Evolutionary conservation across 2,888 invertebrate genomes (phyloP).

Genomic region (Kuschelorhynchus macadamiae): DNA sequence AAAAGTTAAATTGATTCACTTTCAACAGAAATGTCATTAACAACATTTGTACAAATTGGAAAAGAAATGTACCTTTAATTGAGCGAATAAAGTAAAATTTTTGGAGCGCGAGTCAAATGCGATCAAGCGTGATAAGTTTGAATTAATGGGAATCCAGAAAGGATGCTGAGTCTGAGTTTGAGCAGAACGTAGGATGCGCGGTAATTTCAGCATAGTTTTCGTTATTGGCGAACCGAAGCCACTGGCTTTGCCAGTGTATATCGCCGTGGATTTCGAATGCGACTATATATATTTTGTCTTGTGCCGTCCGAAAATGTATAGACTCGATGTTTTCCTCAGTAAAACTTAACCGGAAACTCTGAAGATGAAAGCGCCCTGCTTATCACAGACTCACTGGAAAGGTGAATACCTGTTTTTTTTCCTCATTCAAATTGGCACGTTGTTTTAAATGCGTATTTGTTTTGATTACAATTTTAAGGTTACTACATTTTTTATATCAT

Average conservation of each 20-base stretch:
- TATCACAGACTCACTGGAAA: slow-evolving; percentile 14
- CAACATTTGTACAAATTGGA: too few species aligned
- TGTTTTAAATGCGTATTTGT: too few species aligned
- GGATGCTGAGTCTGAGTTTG: slow-evolving; percentile 53
- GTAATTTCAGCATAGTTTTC: slow-evolving; percentile 45
- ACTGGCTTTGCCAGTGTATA: slow-evolving; percentile 42
- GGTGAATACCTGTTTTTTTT: slow-evolving; percentile 19
- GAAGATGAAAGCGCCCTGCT: slow-evolving; percentile 29
- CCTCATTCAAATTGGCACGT: too few species aligned
- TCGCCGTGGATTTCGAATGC: slow-evolving; percentile 46
- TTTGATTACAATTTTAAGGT: too few species aligned
- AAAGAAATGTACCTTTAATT: too few species aligned
- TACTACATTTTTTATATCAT: too few species aligned
- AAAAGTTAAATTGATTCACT: too few species aligned
- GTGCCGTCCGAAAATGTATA: slow-evolving; percentile 48
- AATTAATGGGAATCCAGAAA: slow-evolving; percentile 40
- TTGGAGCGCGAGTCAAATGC: slow-evolving; percentile 24
- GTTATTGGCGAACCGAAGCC: slow-evolving; percentile 44
- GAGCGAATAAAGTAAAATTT: too few species aligned
- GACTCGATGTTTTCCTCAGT: slow-evolving; percentile 30
- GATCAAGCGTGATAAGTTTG: slow-evolving; percentile 39
- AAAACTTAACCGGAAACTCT: slow-evolving; percentile 19
- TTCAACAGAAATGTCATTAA: too few species aligned
- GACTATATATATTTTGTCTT: slow-evolving; percentile 30
- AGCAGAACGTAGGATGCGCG: slow-evolving; percentile 57